Conservation (phyloP, 2,113 vertebrate genomes). For the Rhizomys pruinosus region DNA sequence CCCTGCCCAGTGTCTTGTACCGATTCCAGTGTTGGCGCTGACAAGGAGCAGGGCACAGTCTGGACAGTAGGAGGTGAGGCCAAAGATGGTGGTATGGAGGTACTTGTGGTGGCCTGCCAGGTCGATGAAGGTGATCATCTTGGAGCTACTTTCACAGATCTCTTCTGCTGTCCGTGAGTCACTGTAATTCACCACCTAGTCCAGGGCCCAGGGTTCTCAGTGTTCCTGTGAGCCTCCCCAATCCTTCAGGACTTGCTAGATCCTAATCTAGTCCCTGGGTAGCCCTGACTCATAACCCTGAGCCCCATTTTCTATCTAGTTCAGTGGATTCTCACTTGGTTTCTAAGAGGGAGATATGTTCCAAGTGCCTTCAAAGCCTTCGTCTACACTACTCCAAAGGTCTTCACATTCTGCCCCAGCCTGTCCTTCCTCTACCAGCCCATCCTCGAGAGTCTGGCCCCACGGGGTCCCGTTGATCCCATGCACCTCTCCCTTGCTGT, state of each 20-base stretch:
- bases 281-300: conserved; percentile 49
- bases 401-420: neutral
- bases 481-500: conserved; percentile 97
- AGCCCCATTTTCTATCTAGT: conserved; percentile 37
- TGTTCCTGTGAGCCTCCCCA: conserved; percentile 54
- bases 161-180: conserved; percentile 98
- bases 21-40: conserved; percentile 97
- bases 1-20: conserved; percentile 83
- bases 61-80: conserved; percentile 98
- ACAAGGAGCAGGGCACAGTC: conserved; percentile 99
- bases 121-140: conserved; percentile 99
- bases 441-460: conserved; percentile 60
- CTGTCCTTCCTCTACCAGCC: conserved; percentile 57
- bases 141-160: conserved; percentile 98
- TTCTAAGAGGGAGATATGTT: conserved; percentile 31
- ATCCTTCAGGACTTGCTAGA: conserved; percentile 54
- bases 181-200: conserved; percentile 98
- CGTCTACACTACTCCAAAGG: conserved; percentile 9
- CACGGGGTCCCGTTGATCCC: conserved; percentile 57
- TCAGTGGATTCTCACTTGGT: conserved; percentile 6
- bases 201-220: conserved; percentile 73
- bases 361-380: neutral
- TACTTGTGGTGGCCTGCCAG: conserved; percentile 99
- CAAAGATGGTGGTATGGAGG: conserved; percentile 98
- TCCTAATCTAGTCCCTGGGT: conserved; percentile 49